Percentiles rank a stretch among this genome's conserved stretches.
Conservation (phyloP, 2,797 vertebrate species). For the Siniperca scherzeri region DNA sequence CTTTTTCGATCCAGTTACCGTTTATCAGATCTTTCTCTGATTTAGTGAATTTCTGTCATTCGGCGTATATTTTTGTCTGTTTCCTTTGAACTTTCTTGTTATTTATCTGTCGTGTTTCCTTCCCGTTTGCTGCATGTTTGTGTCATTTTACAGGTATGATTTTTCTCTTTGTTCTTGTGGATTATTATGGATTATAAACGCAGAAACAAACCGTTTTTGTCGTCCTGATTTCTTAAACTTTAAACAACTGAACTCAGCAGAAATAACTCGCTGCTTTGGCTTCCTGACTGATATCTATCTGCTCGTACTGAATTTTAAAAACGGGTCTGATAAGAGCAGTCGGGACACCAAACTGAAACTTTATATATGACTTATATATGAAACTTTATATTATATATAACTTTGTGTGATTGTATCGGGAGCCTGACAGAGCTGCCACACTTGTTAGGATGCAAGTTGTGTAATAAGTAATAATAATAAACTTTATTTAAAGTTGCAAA, state of each 20-base stretch:
- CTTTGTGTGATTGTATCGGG: too few species aligned
- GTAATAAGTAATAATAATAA: too few species aligned
- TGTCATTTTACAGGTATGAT: not conserved
- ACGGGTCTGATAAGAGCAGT: too few species aligned
- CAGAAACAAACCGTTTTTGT: not conserved
- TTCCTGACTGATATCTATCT: not conserved
- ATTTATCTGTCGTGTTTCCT: constrained; percentile 10
- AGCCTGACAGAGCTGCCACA: too few species aligned
- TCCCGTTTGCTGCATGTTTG: not conserved
- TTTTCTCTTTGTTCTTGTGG: not conserved
- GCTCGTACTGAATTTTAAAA: not conserved
- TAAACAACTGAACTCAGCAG: not conserved
- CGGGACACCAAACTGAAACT: too few species aligned
- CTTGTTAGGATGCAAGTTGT: too few species aligned
- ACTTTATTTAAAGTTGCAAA: too few species aligned
- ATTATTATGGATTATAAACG: constrained; percentile 1
- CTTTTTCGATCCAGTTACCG: too few species aligned
- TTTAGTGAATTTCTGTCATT: not conserved
- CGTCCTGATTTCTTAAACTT: not conserved
- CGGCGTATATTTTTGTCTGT: not conserved
- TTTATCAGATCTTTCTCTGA: not conserved
- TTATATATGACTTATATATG: too few species aligned
- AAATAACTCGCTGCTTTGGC: too few species aligned
- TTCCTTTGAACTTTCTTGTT: not conserved
- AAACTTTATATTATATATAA: too few species aligned